Base-by-base conservation (phyloP, 2,113 vertebrate genomes). In the Piaya cayana region DNA sequence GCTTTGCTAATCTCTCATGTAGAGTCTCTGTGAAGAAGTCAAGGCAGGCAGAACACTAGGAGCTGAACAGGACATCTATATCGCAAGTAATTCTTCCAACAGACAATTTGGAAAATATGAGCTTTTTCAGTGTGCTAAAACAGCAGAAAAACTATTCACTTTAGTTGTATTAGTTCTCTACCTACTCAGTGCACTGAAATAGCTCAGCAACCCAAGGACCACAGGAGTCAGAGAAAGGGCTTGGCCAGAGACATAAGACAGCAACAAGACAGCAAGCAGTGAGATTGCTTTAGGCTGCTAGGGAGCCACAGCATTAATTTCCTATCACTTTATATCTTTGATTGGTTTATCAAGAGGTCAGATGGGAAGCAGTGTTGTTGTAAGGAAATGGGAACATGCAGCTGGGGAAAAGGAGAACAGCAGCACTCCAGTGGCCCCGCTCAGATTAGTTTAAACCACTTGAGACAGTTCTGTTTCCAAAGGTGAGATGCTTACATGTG, bases 371-470 rank as follows among this genome's bases (percentile, higher is more conserved):
- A 56, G 65, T 10, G 58, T 26, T 76, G 6, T 30, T 82, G 67
- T 25, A 69, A 82, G 42, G 91, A 92, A 83, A 91, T 30, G 21
- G 55, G 64, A 91, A 78, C 77, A 65, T 50, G 43, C 50, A 83
- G 77, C 72, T 84, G 72, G 64, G 84, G 36, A 69, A 91, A 91
- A 84, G 49, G 43, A 71, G 81, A 94, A 36, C 64, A 89, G 81
- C 50, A 94, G 88, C 64, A 77, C 81, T 77, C 68, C 68, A 53
- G 77, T 56, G 83, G 63, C 72, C 50, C 69, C 42, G 16, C 34
- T 81, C 89, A 89, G 81, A 81, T 82, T 78, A 91, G 72, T 91
- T 83, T 67, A 84, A 93, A 53, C 27, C 84, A 45, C 69, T 36
- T 5, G 23, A 83, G 69, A 49, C 68, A 52, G 21, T 49, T 49